Evolutionary conservation across 2,797 vertebrate genomes (phyloP).

Genomic region (Hypotaenidia okinawae): DNA sequence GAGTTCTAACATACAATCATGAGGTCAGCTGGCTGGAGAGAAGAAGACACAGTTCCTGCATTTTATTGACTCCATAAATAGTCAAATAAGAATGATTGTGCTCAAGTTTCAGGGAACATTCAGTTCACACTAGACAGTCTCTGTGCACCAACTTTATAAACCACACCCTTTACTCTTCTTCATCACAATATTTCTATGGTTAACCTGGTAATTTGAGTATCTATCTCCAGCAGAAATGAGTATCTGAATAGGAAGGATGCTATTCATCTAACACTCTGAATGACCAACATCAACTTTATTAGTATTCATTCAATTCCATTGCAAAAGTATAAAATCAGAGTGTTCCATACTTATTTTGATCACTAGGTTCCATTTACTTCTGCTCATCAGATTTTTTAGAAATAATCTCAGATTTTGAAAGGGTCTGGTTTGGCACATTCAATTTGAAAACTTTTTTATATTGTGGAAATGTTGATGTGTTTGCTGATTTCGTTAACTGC

Average conservation of each 20-base stretch:
- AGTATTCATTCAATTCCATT: background rate
- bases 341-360: background rate
- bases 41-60: constrained; percentile 51
- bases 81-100: constrained; percentile 8
- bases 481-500: background rate
- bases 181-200: background rate
- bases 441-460: background rate
- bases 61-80: constrained; percentile 59
- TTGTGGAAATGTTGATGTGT: background rate
- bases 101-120: constrained; percentile 42
- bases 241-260: background rate
- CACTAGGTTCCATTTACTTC: background rate
- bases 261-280: background rate
- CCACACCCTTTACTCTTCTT: background rate
- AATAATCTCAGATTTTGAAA: background rate
- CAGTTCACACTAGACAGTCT: constrained; percentile 19
- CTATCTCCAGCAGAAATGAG: background rate
- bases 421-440: background rate
- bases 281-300: background rate
- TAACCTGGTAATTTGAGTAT: background rate
- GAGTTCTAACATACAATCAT: background rate
- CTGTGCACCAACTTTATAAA: constrained; percentile 14
- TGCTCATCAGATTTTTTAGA: background rate
- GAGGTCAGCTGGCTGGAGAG: constrained; percentile 5
- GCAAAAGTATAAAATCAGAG: background rate